Conservation (phyloP, 2,113 vertebrate genomes). For the Albula goreensis region DNA sequence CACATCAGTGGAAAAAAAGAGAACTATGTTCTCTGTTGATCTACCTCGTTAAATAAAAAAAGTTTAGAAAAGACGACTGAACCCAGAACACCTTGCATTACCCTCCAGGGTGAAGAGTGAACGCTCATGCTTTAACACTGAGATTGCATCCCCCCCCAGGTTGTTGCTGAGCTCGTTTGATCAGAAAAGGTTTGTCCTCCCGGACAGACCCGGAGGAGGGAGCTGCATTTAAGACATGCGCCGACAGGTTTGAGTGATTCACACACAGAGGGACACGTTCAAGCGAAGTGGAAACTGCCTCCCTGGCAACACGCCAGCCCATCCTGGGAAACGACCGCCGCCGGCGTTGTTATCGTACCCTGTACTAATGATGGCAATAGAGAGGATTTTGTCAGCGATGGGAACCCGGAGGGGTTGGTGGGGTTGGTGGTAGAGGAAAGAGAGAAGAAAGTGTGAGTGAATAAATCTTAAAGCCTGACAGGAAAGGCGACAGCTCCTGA, state of each 20-base stretch:
- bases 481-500: constrained; percentile 17
- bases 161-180: background rate
- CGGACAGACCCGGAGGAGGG: background rate
- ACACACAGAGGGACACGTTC: background rate
- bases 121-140: too few species aligned
- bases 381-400: background rate
- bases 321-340: background rate
- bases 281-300: background rate
- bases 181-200: background rate
- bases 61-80: too few species aligned
- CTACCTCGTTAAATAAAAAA: too few species aligned
- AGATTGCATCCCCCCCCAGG: background rate
- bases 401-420: background rate
- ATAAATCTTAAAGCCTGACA: background rate
- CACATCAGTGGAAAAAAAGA: too few species aligned
- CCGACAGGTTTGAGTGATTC: background rate
- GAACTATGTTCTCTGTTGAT: too few species aligned
- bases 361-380: background rate
- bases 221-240: background rate
- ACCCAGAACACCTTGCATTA: too few species aligned
- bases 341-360: background rate
- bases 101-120: too few species aligned
- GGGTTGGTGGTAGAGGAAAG: background rate
- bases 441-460: background rate
- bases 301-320: background rate